Base-by-base conservation (phyloP, 1,140 invertebrate genomes). In the Ectropis grisescens region DNA sequence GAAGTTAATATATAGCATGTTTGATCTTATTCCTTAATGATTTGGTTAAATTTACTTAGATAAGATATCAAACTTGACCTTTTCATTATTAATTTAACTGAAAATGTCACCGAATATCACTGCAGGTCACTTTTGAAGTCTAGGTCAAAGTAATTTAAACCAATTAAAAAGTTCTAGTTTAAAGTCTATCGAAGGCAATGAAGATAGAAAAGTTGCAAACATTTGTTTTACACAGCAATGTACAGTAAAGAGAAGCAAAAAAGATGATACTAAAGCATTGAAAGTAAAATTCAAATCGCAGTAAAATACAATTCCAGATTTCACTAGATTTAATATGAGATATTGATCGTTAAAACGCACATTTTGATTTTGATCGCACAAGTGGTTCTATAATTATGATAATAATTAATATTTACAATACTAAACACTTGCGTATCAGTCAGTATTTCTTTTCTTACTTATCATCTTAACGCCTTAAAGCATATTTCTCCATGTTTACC, bases 351-450 rank as follows among this genome's bases (percentile, higher is more conserved):
- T 47, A 30, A 52, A 48, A 49, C 47, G 40, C 46, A 54, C 47
- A 53, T 47, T 33, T 31, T 39, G 53, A 53, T 47, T 33, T 31
- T 39, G 53, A 58, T 58, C 57, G 48, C 62, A 62, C 58, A 68
- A 64, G 60, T 61, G 67, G 53, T 40, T 42, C 51, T 55, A 53
- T 60, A 58, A 62, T 58, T 69, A 64, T 41, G 43, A 45, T 49
- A 47, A 37, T 45, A 62, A 58, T 61, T 66, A 65, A 60, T 80
- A 76, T 76, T 61, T 76, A 76, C 71, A 76, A 44, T 41, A 46
- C 51, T 64, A 61, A 61, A 67, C 59, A 69, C 58, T 67, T 64
- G 62, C 48, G 65, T 55, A 60, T 76, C 71, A 80, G 74, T 80
- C 71, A 57, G 47, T 62, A 64, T 52, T 46, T 46, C 30, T 34